Evolutionary conservation across 2,888 invertebrate genomes (phyloP), one percentile per base, ranked within the genome.

Genomic region (Polyommatus icarus): DNA sequence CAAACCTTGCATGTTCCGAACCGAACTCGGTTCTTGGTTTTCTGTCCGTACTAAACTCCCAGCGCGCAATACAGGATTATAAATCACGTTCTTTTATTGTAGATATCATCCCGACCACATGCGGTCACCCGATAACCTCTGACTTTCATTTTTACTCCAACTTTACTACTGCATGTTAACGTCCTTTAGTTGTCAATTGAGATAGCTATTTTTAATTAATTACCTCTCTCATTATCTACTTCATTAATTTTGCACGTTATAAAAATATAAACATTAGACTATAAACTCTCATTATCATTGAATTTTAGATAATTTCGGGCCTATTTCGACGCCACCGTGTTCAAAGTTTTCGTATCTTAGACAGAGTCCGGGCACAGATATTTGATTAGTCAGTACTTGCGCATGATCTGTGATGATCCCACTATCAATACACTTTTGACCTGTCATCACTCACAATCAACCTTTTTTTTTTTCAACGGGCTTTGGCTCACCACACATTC

Each of bases 11-110:
- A n/a, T 8, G 8, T 20, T 59, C 15, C n/a, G 59, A 4, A 4
- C 24, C 4, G 12, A 61, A 24, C 1, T 67, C 0, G 29, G 12
- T 32, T 15, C 15, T 18, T 15, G 54, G 15, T 67, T 67, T 67
- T 67, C 67, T 67, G 67, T 29, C 67, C 67, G 67, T 32, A 67
- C 67, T 6, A 32, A 67, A 18, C 6, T 15, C 67, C 24, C 4
- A 5, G 18, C 15, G 12, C 29, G 67, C n/a, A 10, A 6, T 15
- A 67, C 29, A 32, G 10, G 67, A 18, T 24, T 67, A 67, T 18
- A 67, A 67, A 32, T 67, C 67, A 67, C 67, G 67, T 67, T 67
- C 29, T 67, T 67, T 67, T 67, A 15, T 67, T 32, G 29, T 67
- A 32, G 67, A 54, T 18, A 67, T 67, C 32, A 67, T 24, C 10